Base-by-base conservation (phyloP, 2,888 invertebrate species). In the Drosophila putrida region DNA sequence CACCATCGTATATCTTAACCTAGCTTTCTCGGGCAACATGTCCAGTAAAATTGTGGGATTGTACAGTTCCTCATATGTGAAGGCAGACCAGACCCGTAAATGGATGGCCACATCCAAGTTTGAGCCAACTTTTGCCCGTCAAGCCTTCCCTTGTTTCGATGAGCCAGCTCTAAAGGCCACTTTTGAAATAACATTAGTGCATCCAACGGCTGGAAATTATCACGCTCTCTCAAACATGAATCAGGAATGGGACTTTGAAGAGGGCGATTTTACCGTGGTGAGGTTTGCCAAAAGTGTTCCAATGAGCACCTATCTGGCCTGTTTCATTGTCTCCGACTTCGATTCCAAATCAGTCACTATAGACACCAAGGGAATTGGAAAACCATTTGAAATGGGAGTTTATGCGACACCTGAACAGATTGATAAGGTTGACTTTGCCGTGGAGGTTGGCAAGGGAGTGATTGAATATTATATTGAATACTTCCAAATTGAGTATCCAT, bases 141-240 rank as follows among this genome's bases (percentile, higher is more conserved):
- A 96, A 93, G 97, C 98, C 0, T 98, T 97, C 90, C 99, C 99
- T 0, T 98, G 98, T 91, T 98, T 99, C 90, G 99, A 99, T 92
- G 98, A 98, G 90, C 99, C 97, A 0, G 95, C 95, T 39, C 95
- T 97, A 91, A 98, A 98, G 93, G 97, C 98, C 0, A 95, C 95
- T 47, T 98, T 95, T 92, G 95, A 95, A 31, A 95, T 98, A 0
- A 95, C 95, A 33, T 91, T 98, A 20, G 95, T 96, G 20, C 95
- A 96, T 88, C 97, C 97, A 0, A 92, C 93, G 0, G 93, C 94
- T 6, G 92, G 93, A 4, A 93, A 93, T 9, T 96, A 97, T 85
- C 94, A 95, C 65, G 97, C 96, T 15, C 93, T 97, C 31, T 98
- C 97, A 33, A 98, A 98, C 92, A 98, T 98, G 97, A 96, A 97